Base-by-base conservation (phyloP, 2,888 invertebrate genomes). In the Synanthedon formicaeformis region DNA sequence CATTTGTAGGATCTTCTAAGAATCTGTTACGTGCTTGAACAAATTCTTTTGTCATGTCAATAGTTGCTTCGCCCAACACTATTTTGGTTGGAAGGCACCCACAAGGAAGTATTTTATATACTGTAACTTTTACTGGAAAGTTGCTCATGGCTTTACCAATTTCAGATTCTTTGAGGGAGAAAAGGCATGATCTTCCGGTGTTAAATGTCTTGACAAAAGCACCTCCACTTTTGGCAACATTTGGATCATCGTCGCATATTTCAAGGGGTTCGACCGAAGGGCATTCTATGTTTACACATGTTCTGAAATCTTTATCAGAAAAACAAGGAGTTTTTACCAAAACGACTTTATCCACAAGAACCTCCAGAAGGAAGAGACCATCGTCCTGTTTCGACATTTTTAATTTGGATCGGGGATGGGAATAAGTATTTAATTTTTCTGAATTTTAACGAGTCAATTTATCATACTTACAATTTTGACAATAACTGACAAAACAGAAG, bases 101-200 rank as follows among this genome's bases (percentile, higher is more conserved):
- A 12, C 90, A 89, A 18, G 90, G 90, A 58, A 91, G 81, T 52
- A 89, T 89, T 63, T 90, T 91, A 62, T 84, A 89, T 0, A 92
- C 89, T 0, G 84, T 77, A 52, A 92, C 79, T 52, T 78, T 81
- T 2, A 92, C 69, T 1, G 90, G 90, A 62, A 91, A 92, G 50
- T 82, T 82, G 53, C 73, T 73, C 64, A 89, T 73, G 0, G 90
- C 89, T 49, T 80, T 73, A n/a, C 66, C 65, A 0, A 91, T 89
- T 40, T 90, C 89, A 6, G 69, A 60, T 49, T 89, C 82, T 27
- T 90, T 89, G 3, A 92, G 71, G 0, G 91, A 91, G 65, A 92
- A 92, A n/a, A 92, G 75, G 60, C 92, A 92, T 0, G 92, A 92
- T 70, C 92, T 92, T 27, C 92, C 92, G 59, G 84, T 91, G 65